Evolutionary conservation across 1,140 invertebrate genomes (phyloP), one percentile per base, ranked within the genome.

Genomic region (Lithobius niger): DNA sequence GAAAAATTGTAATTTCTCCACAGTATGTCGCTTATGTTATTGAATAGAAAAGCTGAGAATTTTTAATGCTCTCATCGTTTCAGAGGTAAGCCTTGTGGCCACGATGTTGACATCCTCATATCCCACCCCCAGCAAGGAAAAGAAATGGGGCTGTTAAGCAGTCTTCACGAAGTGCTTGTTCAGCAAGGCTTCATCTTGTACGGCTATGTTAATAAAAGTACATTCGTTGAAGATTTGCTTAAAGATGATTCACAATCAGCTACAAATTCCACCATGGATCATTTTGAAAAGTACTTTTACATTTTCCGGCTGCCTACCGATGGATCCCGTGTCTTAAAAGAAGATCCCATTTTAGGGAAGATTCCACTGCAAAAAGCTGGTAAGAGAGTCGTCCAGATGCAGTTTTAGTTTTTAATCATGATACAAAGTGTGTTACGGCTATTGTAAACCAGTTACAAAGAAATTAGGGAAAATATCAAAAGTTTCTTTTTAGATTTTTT

Each of bases 241-340:
- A 22, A 47, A 47, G 6, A 19, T 3, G 13, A 27, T 6, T 27
- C 48, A n/a, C n/a, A n/a, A 6, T 13, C 13, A 50, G 10, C 13
- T 6, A 3, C 3, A 25, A 50, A 26, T 19, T 25, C 48, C 6
- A 27, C 48, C n/a, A 50, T 50, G 27, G 48, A 50, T 27, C 3
- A 25, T 6, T 50, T 50, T 27, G 48, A 50, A 27, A 50, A 50
- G 27, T 50, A 26, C 25, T 50, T 50, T 50, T 50, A 26, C 27
- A 50, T 50, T 25, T 26, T 50, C 10, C 10, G 21, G 27, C n/a
- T 50, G 21, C 48, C 24, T n/a, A 26, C 10, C 10, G 19, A 26
- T 13, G 43, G n/a, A n/a, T n/a, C n/a, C n/a, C n/a, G n/a, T n/a
- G n/a, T n/a, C n/a, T n/a, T n/a, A 36, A 36, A 36, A n/a, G n/a